Evolutionary conservation across 2,888 invertebrate species (phyloP).

Genomic region (Cepaea hortensis): DNA sequence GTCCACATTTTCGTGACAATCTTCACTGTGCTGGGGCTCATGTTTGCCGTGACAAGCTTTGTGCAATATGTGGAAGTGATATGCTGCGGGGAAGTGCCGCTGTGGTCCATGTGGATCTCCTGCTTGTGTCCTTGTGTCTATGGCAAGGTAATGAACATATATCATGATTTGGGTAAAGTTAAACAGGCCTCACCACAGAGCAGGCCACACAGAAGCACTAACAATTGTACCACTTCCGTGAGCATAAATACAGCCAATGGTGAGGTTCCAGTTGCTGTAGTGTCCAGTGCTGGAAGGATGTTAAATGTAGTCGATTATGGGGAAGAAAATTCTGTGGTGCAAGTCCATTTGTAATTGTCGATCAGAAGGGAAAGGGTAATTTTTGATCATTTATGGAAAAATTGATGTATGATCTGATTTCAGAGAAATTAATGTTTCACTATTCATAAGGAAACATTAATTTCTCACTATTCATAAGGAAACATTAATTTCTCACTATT

Average conservation of each 20-base stretch:
- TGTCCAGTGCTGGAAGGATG: background rate
- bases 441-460: too few relatives aligned
- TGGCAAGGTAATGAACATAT: conserved; percentile 29
- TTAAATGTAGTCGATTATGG: too few relatives aligned
- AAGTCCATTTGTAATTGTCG: too few relatives aligned
- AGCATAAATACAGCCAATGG: background rate
- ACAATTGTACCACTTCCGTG: background rate
- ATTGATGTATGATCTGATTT: too few relatives aligned
- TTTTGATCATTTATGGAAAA: too few relatives aligned
- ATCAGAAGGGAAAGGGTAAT: too few relatives aligned
- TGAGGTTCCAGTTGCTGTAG: background rate
- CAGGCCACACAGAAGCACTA: background rate
- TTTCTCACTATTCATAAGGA: too few relatives aligned
- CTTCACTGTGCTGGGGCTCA: conserved; percentile 56
- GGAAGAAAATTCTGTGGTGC: too few relatives aligned
- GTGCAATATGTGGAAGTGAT: conserved; percentile 63
- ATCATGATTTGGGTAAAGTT: background rate
- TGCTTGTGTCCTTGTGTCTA: conserved; percentile 48
- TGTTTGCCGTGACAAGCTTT: conserved; percentile 58
- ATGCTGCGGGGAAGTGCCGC: conserved; percentile 59
- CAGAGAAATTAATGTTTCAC: too few relatives aligned
- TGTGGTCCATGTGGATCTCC: conserved; percentile 53
- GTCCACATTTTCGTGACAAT: conserved; percentile 61
- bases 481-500: too few relatives aligned
- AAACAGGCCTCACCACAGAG: background rate